phyloP scores from a whole-genome alignment of 1,140 invertebrate species.

The Zaprionus kolodkinae region DNA sequence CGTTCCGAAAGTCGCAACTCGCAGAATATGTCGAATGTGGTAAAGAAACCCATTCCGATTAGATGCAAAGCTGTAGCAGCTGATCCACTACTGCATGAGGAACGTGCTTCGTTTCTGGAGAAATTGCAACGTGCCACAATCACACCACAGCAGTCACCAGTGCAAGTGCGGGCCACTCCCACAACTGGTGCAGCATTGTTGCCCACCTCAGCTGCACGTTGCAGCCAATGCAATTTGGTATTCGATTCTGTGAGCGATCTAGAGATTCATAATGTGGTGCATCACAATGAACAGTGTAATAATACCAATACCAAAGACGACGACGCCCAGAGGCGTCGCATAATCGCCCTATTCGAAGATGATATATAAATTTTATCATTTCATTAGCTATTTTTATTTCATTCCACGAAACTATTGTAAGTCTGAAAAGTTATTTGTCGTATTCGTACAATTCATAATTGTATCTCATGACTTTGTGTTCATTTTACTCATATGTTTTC shows the following conservation, averaged over 20 bases:
- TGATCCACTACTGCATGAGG: slow-evolving; percentile 29
- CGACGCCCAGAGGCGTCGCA: slow-evolving; percentile 64
- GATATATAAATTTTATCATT: slow-evolving; percentile 53
- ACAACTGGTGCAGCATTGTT: slow-evolving; percentile 3
- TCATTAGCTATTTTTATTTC: slow-evolving; percentile 6
- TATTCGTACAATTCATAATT: slow-evolving; percentile 3
- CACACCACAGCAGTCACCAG: slow-evolving; percentile 37
- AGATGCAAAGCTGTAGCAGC: slow-evolving; percentile 24
- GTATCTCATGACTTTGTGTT: slow-evolving; percentile 11
- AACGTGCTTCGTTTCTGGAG: slow-evolving; percentile 64
- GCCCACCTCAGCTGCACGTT: slow-evolving; percentile 67
- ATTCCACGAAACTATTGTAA: slow-evolving; percentile 15
- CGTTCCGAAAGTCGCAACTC: slow-evolving; percentile 71
- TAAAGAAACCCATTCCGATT: slow-evolving; percentile 73
- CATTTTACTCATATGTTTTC: background rate
- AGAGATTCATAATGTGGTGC: slow-evolving; percentile 71
- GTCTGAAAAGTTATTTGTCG: slow-evolving; percentile 16
- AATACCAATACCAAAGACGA: slow-evolving; percentile 48
- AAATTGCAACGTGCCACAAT: slow-evolving; percentile 68
- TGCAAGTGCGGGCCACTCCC: slow-evolving; percentile 18
- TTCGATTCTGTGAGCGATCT: slow-evolving; percentile 72
- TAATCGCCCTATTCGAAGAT: slow-evolving; percentile 81
- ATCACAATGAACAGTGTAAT: slow-evolving; percentile 61
- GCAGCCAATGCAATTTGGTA: slow-evolving; percentile 68
- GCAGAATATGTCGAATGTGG: slow-evolving; percentile 33